Conservation (phyloP, 2,888 invertebrate genomes). For the Anaspis maculata region DNA sequence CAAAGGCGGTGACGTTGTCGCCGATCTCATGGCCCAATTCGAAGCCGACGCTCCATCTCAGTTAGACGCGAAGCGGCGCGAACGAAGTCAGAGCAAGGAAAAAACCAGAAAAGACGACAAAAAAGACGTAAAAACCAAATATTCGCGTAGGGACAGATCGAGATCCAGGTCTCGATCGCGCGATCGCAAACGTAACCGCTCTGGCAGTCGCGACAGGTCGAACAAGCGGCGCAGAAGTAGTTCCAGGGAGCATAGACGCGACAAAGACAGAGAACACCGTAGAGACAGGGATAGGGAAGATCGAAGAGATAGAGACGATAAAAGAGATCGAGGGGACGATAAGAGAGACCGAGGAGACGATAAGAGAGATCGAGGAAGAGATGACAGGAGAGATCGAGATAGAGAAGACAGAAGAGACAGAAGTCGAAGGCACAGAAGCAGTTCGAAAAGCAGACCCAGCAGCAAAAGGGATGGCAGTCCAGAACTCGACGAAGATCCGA, state of each 20-base stretch:
- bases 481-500: conserved; percentile 63
- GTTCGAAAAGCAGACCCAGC: conserved; percentile 15
- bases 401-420: conserved; percentile 20
- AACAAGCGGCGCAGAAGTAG: conserved; percentile 14
- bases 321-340: too few species aligned
- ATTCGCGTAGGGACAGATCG: conserved; percentile 24
- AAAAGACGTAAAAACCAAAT: too few species aligned
- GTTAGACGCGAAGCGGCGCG: background rate
- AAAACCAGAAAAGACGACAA: conserved; percentile 16
- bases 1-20: conserved; percentile 49
- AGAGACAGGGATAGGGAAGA: conserved; percentile 16
- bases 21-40: conserved; percentile 76
- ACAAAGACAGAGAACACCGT: conserved; percentile 9
- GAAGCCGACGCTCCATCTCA: conserved; percentile 75
- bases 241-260: conserved; percentile 20
- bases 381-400: conserved; percentile 8
- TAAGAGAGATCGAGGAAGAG: too few species aligned
- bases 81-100: conserved; percentile 11
- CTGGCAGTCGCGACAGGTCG: conserved; percentile 18
- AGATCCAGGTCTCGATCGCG: conserved; percentile 23
- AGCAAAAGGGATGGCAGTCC: conserved; percentile 36
- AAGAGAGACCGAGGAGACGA: too few species aligned
- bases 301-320: conserved; percentile 18
- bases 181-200: conserved; percentile 18
- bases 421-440: conserved; percentile 5